Evolutionary conservation across 1,140 invertebrate species (phyloP).

Genomic region (Drosophila truncata): DNA sequence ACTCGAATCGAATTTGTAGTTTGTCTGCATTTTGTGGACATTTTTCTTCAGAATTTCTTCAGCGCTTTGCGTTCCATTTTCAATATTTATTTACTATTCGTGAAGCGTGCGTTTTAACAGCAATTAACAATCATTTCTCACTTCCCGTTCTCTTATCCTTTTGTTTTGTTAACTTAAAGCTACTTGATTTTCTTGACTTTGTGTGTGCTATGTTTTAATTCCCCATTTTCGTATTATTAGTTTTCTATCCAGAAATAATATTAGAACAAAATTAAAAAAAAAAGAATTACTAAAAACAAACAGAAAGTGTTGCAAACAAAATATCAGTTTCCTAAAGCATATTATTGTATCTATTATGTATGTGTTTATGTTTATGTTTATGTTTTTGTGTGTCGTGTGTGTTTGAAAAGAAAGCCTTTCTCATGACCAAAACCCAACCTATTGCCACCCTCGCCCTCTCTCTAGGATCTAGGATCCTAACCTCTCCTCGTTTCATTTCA

Average conservation of each 20-base stretch:
- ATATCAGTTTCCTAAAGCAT: conserved; percentile 45
- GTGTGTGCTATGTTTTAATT: conserved; percentile 44
- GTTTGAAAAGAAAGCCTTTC: conserved; percentile 70
- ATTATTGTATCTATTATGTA: conserved; percentile 37
- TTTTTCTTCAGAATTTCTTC: conserved; percentile 32
- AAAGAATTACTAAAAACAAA: conserved; percentile 17
- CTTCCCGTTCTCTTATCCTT: conserved; percentile 1
- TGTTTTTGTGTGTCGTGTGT: conserved; percentile 39
- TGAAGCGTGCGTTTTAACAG: conserved; percentile 74
- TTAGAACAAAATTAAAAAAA: conserved; percentile 19
- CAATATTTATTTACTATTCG: conserved; percentile 49
- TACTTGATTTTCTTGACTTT: conserved; percentile 54
- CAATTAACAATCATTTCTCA: conserved; percentile 64
- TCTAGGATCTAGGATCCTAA: conserved; percentile 33
- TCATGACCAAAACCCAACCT: conserved; percentile 46
- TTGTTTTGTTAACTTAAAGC: conserved; percentile 51
- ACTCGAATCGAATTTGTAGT: conserved; percentile 47
- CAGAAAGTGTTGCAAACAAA: conserved; percentile 42
- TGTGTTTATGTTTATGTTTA: conserved; percentile 46
- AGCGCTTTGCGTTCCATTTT: conserved; percentile 36
- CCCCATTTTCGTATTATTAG: conserved; percentile 42
- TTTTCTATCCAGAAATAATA: conserved; percentile 33
- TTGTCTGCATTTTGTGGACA: conserved; percentile 19
- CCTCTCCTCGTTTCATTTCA: conserved; percentile 36
- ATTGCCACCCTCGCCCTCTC: conserved; percentile 34